Evolutionary conservation across 2,797 vertebrate species (phyloP).

Genomic region (Alauda arvensis): DNA sequence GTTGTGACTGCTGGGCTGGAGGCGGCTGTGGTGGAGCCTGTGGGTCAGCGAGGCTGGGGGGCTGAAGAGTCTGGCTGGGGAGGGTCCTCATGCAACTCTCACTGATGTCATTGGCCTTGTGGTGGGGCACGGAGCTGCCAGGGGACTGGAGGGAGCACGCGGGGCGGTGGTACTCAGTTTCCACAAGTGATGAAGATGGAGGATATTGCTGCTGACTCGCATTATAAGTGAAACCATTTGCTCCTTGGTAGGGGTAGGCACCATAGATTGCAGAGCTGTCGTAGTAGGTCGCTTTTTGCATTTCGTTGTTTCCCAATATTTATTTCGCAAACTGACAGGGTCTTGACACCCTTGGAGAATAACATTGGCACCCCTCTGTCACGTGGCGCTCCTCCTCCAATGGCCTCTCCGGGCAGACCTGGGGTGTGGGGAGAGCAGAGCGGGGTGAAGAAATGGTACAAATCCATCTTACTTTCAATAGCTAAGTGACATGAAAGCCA

Average conservation of each 20-base stretch:
- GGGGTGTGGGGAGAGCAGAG: conserved; percentile 80
- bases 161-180: conserved; percentile 93
- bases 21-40: conserved; percentile 73
- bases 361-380: conserved; percentile 99
- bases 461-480: conserved; percentile 99
- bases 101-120: conserved; percentile 88
- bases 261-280: conserved; percentile 98
- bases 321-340: conserved; percentile 98
- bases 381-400: conserved; percentile 98
- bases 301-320: conserved; percentile 98
- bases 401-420: conserved; percentile 94
- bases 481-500: conserved; percentile 95
- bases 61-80: conserved; percentile 79
- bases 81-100: conserved; percentile 89
- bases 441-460: conserved; percentile 91
- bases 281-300: conserved; percentile 99
- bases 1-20: conserved; percentile 67
- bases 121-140: conserved; percentile 80
- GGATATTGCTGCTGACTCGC: conserved; percentile 95
- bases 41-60: conserved; percentile 79
- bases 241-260: conserved; percentile 97
- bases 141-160: conserved; percentile 95
- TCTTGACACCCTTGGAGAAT: conserved; percentile 98
- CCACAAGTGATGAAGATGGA: conserved; percentile 85
- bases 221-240: conserved; percentile 98